Conservation (phyloP, 2,888 invertebrate genomes). For the Holacanthella duospinosa region DNA sequence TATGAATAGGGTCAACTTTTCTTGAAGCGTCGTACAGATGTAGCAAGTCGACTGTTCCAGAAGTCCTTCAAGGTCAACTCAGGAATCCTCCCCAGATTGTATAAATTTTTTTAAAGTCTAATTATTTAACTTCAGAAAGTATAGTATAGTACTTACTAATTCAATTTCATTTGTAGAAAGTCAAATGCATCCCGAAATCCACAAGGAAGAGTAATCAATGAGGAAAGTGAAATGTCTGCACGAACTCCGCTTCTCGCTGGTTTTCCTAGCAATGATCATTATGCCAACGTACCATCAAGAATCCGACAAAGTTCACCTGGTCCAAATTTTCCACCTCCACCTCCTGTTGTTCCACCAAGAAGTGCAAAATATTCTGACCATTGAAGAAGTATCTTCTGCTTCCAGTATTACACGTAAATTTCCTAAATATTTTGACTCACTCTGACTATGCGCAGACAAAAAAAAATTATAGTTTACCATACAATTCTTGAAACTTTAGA, state of each 20-base stretch:
- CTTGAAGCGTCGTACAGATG: not conserved
- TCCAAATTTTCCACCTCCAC: not conserved
- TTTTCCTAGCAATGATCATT: not conserved
- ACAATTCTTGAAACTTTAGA: too few relatives aligned
- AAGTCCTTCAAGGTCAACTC: not conserved
- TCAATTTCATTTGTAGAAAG: not conserved
- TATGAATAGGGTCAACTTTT: not conserved
- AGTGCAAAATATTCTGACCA: not conserved
- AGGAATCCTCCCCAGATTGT: not conserved
- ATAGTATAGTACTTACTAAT: too few relatives aligned
- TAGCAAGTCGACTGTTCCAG: not conserved
- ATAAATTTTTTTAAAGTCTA: not conserved
- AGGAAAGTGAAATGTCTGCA: constrained; percentile 1
- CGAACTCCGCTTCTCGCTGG: constrained; percentile 2
- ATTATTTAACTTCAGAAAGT: too few relatives aligned
- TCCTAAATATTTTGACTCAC: too few relatives aligned
- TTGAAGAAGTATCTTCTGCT: too few relatives aligned
- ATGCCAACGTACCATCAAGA: not conserved
- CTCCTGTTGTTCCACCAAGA: not conserved
- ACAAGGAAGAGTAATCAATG: not conserved
- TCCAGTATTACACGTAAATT: too few relatives aligned
- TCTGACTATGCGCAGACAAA: too few relatives aligned
- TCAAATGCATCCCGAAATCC: not conserved
- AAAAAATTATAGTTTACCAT: too few relatives aligned
- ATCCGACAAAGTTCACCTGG: not conserved